Percentiles rank a stretch among this genome's conserved stretches.
These are phyloP conservation scores for Cynopterus sphinx DNA, from an alignment of 2,797 vertebrate genomes.

Conservation along the genomic window DNA sequence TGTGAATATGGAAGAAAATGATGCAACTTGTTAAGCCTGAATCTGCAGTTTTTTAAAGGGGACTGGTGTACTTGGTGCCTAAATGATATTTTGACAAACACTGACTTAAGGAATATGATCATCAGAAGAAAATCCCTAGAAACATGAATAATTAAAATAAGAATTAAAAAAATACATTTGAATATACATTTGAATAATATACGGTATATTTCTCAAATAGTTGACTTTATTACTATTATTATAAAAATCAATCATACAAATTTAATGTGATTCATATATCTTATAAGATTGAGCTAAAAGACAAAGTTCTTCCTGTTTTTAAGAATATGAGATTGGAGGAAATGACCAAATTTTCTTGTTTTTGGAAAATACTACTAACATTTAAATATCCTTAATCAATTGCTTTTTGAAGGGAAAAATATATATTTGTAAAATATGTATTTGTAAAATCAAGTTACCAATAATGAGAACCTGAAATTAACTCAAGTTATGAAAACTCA, in stretches of 20 bases:
- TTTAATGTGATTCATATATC: not conserved
- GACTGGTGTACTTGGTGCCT: not conserved
- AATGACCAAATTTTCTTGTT: not conserved
- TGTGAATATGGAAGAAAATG: not conserved
- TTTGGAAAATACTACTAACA: not conserved
- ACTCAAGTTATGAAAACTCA: not conserved
- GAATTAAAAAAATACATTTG: not conserved
- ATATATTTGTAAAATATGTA: not conserved
- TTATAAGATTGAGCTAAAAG: not conserved
- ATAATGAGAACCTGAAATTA: slow-evolving; percentile 30
- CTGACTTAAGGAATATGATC: not conserved
- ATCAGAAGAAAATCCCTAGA: not conserved
- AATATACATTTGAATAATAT: not conserved
- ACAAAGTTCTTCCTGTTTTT: not conserved
- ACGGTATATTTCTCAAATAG: not conserved
- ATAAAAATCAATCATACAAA: not conserved
- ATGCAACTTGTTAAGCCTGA: not conserved
- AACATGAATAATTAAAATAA: not conserved
- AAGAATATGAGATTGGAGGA: not conserved
- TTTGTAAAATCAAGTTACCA: not conserved
- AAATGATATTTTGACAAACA: slow-evolving; percentile 23
- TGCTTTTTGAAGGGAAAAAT: not conserved
- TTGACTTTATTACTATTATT: not conserved
- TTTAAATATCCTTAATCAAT: slow-evolving; percentile 28
- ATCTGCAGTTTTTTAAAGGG: not conserved